These are phyloP conservation scores for Percopsis transmontana DNA, from an alignment of 2,113 vertebrate species.

Conservation along the genomic window DNA sequence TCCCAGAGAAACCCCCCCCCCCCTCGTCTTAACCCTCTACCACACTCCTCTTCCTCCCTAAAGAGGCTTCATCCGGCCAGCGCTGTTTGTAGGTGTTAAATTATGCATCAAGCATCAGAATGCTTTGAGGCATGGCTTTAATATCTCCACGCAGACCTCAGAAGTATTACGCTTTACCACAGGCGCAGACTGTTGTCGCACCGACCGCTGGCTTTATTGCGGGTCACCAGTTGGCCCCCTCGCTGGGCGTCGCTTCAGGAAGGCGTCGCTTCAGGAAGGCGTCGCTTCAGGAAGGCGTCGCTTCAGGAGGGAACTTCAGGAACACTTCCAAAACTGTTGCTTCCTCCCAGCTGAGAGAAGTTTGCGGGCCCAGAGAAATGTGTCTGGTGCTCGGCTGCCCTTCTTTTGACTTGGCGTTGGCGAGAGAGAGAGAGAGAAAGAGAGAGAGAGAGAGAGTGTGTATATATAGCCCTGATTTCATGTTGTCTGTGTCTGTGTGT, in stretches of 20 bases:
- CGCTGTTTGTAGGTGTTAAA: constrained; percentile 79
- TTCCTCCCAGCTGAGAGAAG: constrained; percentile 46
- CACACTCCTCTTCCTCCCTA: constrained; percentile 58
- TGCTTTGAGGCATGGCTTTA: constrained; percentile 80
- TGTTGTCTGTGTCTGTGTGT: constrained; percentile 51
- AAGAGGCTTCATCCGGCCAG: constrained; percentile 68
- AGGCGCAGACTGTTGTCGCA: constrained; percentile 67
- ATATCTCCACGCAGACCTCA: constrained; percentile 68
- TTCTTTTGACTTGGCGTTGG: constrained; percentile 59
- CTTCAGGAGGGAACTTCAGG: constrained; percentile 7
- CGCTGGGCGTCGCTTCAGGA: constrained; percentile 61
- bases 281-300: constrained; percentile 56
- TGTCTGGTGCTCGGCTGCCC: constrained; percentile 26
- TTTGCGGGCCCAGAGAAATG: constrained; percentile 32
- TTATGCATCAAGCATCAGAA: constrained; percentile 80
- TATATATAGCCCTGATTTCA: constrained; percentile 70
- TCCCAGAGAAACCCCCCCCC: constrained; percentile 47
- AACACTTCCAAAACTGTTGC: constrained; percentile 47
- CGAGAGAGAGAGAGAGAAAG: constrained; percentile 18
- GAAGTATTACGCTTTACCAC: constrained; percentile 59
- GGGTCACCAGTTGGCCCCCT: constrained; percentile 56
- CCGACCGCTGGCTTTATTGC: constrained; percentile 64
- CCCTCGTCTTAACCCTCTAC: not conserved
- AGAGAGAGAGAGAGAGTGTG: no score
- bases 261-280: constrained; percentile 64